Base-by-base conservation (phyloP, 2,888 invertebrate species). In the Graphium colonna region DNA sequence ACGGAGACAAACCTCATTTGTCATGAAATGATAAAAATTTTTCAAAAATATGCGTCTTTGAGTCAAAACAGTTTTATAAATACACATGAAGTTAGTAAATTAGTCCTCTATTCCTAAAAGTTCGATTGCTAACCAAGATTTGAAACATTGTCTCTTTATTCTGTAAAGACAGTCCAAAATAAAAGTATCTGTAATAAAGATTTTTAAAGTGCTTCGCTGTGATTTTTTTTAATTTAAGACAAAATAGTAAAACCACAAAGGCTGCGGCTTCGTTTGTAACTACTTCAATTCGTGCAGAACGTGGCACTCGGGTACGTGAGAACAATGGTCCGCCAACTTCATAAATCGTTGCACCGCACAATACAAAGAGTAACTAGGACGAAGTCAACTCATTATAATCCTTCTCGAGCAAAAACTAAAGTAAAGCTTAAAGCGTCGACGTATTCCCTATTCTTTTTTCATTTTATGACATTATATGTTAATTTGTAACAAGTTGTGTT, bases 301-400 rank as follows among this genome's bases (percentile, higher is more conserved):
- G 39, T 40, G 31, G n/a, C 48, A 40, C 44, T 33, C 44, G 12
- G 31, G 15, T 18, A 31, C 38, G 28, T 26, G 26, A 28, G 39
- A 33, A 53, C 53, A 54, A 54, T 54, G 33, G 49, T 38, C 31
- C 49, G 38, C 9, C 39, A 44, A 54, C 53, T 49, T 45, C 38
- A 54, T 45, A 54, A 49, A 44, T 49, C 53, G 33, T 38, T 49
- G 49, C 53, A 39, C 48, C 15, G 44, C 31, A 40, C 31, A 15
- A 41, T 10, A 18, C 45, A 21, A 48, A 45, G 17, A 16, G 39
- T 39, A 53, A 53, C 38, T 43, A 53, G 53, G 53, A 43, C 53
- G 31, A 36, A 53, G 21, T 38, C 43, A 17, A 42, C 26, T 36
- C 28, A 18, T 48, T 47, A 43, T 38, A 21, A 41, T 42, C 39